Evolutionary conservation across 2,797 vertebrate genomes (phyloP).

Genomic region (Labroides dimidiatus): DNA sequence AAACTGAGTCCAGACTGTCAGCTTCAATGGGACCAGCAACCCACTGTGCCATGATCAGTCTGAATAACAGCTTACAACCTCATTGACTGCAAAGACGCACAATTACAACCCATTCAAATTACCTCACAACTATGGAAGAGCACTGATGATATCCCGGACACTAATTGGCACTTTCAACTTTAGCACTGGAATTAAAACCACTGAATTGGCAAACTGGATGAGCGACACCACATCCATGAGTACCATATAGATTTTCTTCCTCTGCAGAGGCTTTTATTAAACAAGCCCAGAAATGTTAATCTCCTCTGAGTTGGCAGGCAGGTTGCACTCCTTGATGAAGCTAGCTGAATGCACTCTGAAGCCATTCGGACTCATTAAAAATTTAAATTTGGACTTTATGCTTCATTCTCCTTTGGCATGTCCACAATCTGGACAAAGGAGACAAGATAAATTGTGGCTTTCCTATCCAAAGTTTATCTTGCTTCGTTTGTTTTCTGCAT

Average conservation of each 20-base stretch:
- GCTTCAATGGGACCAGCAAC: constrained; percentile 52
- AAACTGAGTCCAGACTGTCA: constrained; percentile 32
- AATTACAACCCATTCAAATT: constrained; percentile 69
- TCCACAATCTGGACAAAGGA: not conserved
- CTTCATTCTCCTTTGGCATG: constrained; percentile 18
- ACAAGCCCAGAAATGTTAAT: constrained; percentile 29
- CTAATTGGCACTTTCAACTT: constrained; percentile 71
- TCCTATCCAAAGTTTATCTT: not conserved
- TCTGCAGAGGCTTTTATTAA: constrained; percentile 36
- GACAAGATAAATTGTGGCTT: not conserved
- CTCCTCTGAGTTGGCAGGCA: constrained; percentile 31
- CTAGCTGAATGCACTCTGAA: constrained; percentile 11
- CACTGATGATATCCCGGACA: constrained; percentile 65
- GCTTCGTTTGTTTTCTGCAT: not conserved
- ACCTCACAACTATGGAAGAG: constrained; percentile 54
- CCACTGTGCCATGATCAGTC: constrained; percentile 48
- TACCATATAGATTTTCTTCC: constrained; percentile 20
- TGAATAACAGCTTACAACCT: constrained; percentile 57
- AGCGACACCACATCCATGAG: constrained; percentile 21
- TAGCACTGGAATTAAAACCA: constrained; percentile 67
- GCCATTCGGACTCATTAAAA: constrained; percentile 28
- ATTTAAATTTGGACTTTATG: constrained; percentile 11
- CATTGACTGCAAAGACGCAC: constrained; percentile 48
- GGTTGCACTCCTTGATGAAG: constrained; percentile 16
- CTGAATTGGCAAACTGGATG: constrained; percentile 63